These are phyloP conservation scores for Hylaeus volcanicus DNA, from an alignment of 1,140 invertebrate species.

Conservation along the genomic window DNA sequence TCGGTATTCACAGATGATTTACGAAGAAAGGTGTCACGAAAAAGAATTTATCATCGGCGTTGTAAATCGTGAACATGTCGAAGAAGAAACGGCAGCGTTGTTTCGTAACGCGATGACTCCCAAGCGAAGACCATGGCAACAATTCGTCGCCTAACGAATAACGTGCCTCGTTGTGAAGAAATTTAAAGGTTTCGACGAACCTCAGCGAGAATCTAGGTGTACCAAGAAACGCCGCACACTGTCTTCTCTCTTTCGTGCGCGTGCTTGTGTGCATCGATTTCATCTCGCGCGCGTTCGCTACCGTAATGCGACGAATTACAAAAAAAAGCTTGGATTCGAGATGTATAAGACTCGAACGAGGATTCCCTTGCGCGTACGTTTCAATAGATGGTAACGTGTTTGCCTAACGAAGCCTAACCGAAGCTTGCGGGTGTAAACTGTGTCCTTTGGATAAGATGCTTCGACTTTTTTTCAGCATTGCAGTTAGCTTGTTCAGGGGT, in stretches of 20 bases:
- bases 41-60: neutral
- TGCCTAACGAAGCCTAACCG: neutral
- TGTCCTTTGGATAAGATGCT: no score
- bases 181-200: conserved; percentile 14
- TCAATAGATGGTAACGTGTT: conserved; percentile 9
- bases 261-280: conserved; percentile 23
- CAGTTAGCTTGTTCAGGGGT: no score
- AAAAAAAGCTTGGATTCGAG: conserved; percentile 12
- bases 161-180: conserved; percentile 32
- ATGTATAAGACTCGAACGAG: conserved; percentile 57
- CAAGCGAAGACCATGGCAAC: neutral
- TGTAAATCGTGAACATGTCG: neutral
- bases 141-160: neutral
- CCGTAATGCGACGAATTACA: conserved; percentile 5
- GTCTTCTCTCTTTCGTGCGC: neutral
- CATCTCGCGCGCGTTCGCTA: neutral
- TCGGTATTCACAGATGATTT: neutral
- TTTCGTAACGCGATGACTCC: neutral
- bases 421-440: no score
- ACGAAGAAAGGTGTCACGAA: neutral
- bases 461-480: no score
- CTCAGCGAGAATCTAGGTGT: neutral
- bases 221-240: neutral
- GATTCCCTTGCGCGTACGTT: conserved; percentile 32
- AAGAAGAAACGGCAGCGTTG: conserved; percentile 28